Evolutionary conservation across 2,888 invertebrate species (phyloP).

Genomic region (Ophioninae sp.): DNA sequence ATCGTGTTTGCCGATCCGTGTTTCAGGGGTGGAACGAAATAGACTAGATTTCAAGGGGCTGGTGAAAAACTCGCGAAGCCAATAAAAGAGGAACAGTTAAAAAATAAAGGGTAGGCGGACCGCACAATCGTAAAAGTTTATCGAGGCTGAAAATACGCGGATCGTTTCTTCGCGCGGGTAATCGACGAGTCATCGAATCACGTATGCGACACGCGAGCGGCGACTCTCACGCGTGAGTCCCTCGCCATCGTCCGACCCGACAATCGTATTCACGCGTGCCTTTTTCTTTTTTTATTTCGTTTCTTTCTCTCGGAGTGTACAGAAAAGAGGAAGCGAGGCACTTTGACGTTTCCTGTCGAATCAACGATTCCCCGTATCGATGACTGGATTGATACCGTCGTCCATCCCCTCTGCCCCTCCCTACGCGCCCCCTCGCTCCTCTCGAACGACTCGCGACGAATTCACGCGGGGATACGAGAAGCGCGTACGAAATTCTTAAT

Average conservation of each 20-base stretch:
- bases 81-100: constrained; percentile 52
- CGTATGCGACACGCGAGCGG: constrained; percentile 51
- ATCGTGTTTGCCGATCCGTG: too few species aligned
- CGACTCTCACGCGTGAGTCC: constrained; percentile 16
- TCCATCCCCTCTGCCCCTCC: not conserved
- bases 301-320: not conserved
- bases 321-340: constrained; percentile 33
- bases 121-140: constrained; percentile 61
- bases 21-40: constrained; percentile 31
- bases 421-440: not conserved
- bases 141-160: constrained; percentile 52
- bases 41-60: constrained; percentile 47
- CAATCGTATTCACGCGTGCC: not conserved
- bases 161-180: constrained; percentile 37
- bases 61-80: constrained; percentile 47
- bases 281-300: not conserved
- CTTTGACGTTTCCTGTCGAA: constrained; percentile 63
- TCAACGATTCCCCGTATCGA: constrained; percentile 49
- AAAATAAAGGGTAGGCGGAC: constrained; percentile 23
- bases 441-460: not conserved
- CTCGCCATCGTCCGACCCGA: constrained; percentile 53
- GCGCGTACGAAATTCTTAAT: not conserved
- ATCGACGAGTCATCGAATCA: constrained; percentile 58
- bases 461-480: not conserved
- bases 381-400: constrained; percentile 13